These are phyloP conservation scores for Diorhabda elongata DNA, from an alignment of 1,140 invertebrate genomes.

Conservation along the genomic window DNA sequence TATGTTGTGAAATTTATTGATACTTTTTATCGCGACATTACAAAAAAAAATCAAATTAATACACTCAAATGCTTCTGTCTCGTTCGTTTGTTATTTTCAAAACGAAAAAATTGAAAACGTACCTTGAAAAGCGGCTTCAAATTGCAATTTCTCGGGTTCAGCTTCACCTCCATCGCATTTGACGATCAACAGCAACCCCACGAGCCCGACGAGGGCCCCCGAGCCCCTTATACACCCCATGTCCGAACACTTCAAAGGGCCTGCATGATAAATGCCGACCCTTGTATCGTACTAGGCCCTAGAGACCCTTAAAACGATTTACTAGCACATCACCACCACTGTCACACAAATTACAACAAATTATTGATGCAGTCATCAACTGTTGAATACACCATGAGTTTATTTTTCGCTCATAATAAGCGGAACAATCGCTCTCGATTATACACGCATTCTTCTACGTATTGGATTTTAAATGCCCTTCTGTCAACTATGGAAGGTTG, in stretches of 20 bases:
- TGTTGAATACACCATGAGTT: slow-evolving; percentile 32
- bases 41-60: too few relatives aligned
- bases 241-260: slow-evolving; percentile 31
- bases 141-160: slow-evolving; percentile 34
- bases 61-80: too few relatives aligned
- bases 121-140: slow-evolving; percentile 42
- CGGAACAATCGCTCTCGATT: slow-evolving; percentile 5
- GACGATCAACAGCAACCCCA: slow-evolving; percentile 23
- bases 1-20: too few relatives aligned
- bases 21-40: too few relatives aligned
- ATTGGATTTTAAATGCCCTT: slow-evolving; percentile 23
- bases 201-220: slow-evolving; percentile 29
- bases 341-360: slow-evolving; percentile 34
- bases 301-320: slow-evolving; percentile 36
- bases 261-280: slow-evolving; percentile 18
- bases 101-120: not conserved
- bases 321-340: slow-evolving; percentile 32
- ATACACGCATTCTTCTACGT: slow-evolving; percentile 17
- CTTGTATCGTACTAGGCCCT: slow-evolving; percentile 4
- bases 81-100: too few relatives aligned
- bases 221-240: slow-evolving; percentile 26
- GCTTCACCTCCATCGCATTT: slow-evolving; percentile 28
- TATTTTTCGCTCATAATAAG: slow-evolving; percentile 5
- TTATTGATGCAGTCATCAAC: slow-evolving; percentile 39
- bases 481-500: slow-evolving; percentile 30